Conservation (phyloP, 2,113 vertebrate species). For the Varanus komodoensis region DNA sequence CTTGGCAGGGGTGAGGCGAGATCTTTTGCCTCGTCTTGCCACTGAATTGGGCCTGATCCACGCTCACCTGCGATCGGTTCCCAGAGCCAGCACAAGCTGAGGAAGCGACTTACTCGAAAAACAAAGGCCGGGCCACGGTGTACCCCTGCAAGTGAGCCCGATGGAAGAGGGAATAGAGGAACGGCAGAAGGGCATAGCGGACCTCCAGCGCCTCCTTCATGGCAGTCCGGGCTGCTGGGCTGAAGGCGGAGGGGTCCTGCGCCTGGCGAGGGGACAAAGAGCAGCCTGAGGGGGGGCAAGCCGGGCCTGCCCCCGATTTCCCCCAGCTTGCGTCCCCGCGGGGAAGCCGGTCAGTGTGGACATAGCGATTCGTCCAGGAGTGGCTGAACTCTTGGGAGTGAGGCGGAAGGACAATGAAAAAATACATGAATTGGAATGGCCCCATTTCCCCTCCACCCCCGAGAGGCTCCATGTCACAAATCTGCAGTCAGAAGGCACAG, state of each 20-base stretch:
- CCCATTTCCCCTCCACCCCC: background rate
- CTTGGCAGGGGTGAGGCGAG: background rate
- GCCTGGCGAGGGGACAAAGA: constrained; percentile 63
- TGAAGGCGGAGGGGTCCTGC: constrained; percentile 86
- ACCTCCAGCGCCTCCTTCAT: constrained; percentile 86
- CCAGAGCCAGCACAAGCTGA: background rate
- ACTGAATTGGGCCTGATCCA: no score
- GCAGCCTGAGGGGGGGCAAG: background rate
- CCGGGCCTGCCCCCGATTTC: background rate
- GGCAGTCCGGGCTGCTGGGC: constrained; percentile 74
- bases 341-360: background rate
- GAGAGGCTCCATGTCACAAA: background rate
- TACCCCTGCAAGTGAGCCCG: constrained; percentile 82
- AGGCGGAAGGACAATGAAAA: background rate
- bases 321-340: background rate
- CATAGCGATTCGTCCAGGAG: background rate
- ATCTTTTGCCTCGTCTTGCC: no score
- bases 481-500: background rate
- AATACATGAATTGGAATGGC: background rate
- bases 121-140: constrained; percentile 83
- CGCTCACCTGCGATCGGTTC: no score
- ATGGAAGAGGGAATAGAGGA: constrained; percentile 91
- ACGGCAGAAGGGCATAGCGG: constrained; percentile 87
- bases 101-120: constrained; percentile 85
- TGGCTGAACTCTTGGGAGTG: background rate